These are phyloP conservation scores for Ichneumoninae sp. DNA, from an alignment of 2,888 invertebrate genomes.

Conservation along the genomic window DNA sequence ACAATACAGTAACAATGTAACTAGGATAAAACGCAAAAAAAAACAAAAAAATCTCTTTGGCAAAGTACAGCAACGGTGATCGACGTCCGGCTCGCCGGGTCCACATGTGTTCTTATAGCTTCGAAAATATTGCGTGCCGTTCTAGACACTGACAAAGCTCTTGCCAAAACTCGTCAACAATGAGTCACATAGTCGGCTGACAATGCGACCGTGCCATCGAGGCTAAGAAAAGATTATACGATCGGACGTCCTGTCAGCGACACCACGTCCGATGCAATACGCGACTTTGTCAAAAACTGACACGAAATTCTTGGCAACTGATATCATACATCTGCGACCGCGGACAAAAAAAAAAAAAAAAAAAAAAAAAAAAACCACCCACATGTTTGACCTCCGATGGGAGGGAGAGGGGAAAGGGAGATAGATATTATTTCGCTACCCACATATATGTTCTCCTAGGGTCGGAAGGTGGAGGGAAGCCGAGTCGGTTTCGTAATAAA, in stretches of 20 bases:
- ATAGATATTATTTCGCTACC: not conserved
- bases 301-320: constrained; percentile 44
- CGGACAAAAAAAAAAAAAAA: not conserved
- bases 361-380: not conserved
- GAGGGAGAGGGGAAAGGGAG: too few relatives aligned
- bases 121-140: not conserved
- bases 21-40: too few relatives aligned
- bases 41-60: too few relatives aligned
- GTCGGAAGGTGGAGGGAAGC: not conserved
- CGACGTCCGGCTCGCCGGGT: too few relatives aligned
- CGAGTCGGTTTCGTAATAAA: constrained; percentile 4
- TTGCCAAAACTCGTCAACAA: constrained; percentile 32
- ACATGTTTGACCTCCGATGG: too few relatives aligned
- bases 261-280: not conserved
- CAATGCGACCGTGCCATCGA: constrained; percentile 12
- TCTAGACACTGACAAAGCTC: too few relatives aligned
- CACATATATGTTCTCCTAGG: not conserved
- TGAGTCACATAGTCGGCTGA: constrained; percentile 43
- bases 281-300: constrained; percentile 6
- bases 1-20: too few relatives aligned
- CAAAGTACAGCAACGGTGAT: not conserved
- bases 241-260: not conserved
- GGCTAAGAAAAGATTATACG: constrained; percentile 33
- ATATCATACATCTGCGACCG: not conserved
- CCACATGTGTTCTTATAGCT: too few relatives aligned